Evolutionary conservation across 2,113 vertebrate genomes (phyloP), one percentile per base, ranked within the genome.

Genomic region (Dipodomys spectabilis): DNA sequence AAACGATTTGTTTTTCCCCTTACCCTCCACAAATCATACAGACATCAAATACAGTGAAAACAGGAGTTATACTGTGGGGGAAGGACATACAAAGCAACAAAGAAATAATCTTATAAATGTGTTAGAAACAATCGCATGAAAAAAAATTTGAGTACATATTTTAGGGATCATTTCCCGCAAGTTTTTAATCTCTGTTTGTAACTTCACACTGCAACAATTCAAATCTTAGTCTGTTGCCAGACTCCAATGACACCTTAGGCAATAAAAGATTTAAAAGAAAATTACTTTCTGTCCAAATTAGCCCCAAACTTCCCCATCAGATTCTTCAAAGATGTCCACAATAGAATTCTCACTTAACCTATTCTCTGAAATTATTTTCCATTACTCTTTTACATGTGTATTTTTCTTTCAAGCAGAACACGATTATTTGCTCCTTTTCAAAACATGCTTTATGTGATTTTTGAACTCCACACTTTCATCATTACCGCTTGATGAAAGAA

Each of bases 381-480:
- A 20, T 73, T 82, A 80, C 15, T 90, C 1, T 0, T 16, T 82
- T 45, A 79, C 19, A 44, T 32, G 10, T 82, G 8, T 30, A 74
- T 44, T 19, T 71, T 93, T 84, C 39, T 94, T 90, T 90, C 77
- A 44, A 89, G 73, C 13, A 78, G 90, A 78, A 65, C 32, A 82
- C 20, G 23, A 82, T 94, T 96, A 90, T 88, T 90, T 95, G 20
- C 27, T 92, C 16, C 57, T 87, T n/a, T 9, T 84, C 77, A 94
- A 65, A 74, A 49, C 16, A 78, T 73, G 53, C 7, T 49, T 64
- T 69, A 95, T 89, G 86, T 92, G 25, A 11, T 18, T 92, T 93
- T 90, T 82, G 32, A 82, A 90, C 57, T 32, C 13, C 4, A 88
- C 73, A 53, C 7, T 57, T 87, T 84, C 83, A 30, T 57, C 27